Conservation (phyloP, 2,113 vertebrate species). For the Pterocles gutturalis region DNA sequence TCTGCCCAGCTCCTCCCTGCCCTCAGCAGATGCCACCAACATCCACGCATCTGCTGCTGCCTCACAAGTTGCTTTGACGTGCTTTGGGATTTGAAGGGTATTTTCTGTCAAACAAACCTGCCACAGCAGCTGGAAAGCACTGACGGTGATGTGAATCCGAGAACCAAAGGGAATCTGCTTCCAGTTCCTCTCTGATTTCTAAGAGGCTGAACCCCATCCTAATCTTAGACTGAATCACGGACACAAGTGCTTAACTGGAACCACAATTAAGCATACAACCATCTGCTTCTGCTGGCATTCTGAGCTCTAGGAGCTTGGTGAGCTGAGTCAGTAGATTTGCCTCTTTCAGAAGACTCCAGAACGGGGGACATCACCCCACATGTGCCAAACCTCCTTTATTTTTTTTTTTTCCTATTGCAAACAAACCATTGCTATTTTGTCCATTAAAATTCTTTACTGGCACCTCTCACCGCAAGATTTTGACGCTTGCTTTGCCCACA, state of each 20-base stretch:
- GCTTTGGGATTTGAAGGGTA: not conserved
- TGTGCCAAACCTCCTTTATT: not conserved
- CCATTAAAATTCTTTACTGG: not conserved
- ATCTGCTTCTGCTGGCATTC: not conserved
- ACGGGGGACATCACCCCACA: fast-evolving
- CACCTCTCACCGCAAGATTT: not conserved
- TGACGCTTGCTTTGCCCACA: not conserved
- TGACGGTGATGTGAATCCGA: not conserved
- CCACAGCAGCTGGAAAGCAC: not conserved
- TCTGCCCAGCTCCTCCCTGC: not conserved
- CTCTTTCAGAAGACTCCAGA: not conserved
- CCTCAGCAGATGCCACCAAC: not conserved
- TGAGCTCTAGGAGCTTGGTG: not conserved
- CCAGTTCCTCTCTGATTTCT: not conserved
- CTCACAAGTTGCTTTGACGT: not conserved
- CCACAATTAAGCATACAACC: not conserved
- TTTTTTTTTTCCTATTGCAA: not conserved
- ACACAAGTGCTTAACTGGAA: not conserved
- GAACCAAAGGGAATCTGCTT: not conserved
- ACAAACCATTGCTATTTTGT: not conserved
- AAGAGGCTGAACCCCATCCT: not conserved
- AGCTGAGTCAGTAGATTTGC: not conserved
- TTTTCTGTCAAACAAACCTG: not conserved
- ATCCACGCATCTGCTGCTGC: not conserved
- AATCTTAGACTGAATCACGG: not conserved